These are phyloP conservation scores for Arctocebus calabarensis DNA, from an alignment of 2,797 vertebrate species.

Conservation along the genomic window DNA sequence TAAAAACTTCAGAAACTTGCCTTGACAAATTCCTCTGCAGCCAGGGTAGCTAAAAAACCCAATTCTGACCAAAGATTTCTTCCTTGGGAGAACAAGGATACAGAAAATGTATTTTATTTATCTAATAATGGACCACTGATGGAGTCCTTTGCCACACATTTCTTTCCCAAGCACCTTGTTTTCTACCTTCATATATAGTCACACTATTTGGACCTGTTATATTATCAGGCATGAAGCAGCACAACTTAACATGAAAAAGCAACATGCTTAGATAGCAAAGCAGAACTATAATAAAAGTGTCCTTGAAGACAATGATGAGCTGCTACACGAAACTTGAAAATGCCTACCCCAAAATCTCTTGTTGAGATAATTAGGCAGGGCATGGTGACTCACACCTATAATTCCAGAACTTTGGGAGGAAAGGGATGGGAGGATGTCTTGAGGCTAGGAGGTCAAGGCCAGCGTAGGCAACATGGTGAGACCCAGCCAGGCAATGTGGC, in stretches of 20 bases:
- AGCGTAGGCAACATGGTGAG: neutral
- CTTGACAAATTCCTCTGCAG: neutral
- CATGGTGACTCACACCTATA: neutral
- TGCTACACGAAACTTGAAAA: neutral
- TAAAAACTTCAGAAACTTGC: neutral
- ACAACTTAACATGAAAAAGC: neutral
- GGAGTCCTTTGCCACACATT: neutral
- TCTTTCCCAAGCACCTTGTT: neutral
- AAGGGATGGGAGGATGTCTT: neutral
- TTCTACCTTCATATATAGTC: neutral
- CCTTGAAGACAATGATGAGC: neutral
- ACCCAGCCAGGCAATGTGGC: no score
- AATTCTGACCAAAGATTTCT: neutral
- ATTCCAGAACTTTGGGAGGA: no score
- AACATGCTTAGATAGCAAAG: neutral
- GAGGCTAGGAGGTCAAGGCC: neutral
- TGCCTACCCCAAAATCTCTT: neutral
- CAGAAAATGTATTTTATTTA: neutral
- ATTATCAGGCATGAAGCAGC: neutral
- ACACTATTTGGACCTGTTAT: neutral
- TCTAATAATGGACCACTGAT: neutral
- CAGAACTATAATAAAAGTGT: neutral
- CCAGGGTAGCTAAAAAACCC: neutral
- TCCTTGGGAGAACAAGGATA: neutral
- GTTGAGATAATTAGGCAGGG: neutral